These are phyloP conservation scores for Galeruca laticollis DNA, from an alignment of 2,888 invertebrate genomes.

Conservation along the genomic window DNA sequence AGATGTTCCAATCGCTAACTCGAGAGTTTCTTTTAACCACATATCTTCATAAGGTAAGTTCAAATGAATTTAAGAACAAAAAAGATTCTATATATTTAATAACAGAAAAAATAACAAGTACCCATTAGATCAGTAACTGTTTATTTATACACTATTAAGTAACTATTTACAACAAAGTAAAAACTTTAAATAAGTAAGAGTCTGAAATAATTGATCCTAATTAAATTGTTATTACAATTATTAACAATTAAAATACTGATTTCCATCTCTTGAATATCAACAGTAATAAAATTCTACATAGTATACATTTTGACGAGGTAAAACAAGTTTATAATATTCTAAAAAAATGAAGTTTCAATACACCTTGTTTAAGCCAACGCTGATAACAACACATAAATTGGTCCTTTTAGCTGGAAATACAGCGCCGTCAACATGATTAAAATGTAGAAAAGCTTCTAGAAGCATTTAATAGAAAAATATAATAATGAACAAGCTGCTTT, in stretches of 20 bases:
- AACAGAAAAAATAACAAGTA: not conserved
- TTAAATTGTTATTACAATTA: slow-evolving; percentile 33
- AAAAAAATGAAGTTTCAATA: not conserved
- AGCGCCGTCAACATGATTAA: not conserved
- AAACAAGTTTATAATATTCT: slow-evolving; percentile 21
- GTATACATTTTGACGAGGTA: slow-evolving; percentile 23
- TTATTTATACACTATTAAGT: slow-evolving; percentile 23
- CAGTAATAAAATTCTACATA: slow-evolving; percentile 38
- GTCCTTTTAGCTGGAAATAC: slow-evolving; percentile 4
- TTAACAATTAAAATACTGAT: slow-evolving; percentile 44
- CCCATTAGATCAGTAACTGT: slow-evolving; percentile 16
- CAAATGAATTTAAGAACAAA: not conserved
- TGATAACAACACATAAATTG: slow-evolving; percentile 5
- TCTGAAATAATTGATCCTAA: slow-evolving; percentile 13
- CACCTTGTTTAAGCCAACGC: not conserved
- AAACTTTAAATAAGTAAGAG: slow-evolving; percentile 18
- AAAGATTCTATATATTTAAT: not conserved
- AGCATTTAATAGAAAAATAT: slow-evolving; percentile 7
- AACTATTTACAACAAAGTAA: slow-evolving; percentile 29
- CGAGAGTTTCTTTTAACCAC: too few relatives aligned
- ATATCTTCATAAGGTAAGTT: too few relatives aligned
- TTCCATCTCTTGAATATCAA: slow-evolving; percentile 34
- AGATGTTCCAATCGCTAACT: too few relatives aligned
- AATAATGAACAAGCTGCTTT: not conserved
- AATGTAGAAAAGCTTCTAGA: not conserved